phyloP scores from a whole-genome alignment of 2,797 vertebrate genomes.

The Onychomys arenicola region DNA sequence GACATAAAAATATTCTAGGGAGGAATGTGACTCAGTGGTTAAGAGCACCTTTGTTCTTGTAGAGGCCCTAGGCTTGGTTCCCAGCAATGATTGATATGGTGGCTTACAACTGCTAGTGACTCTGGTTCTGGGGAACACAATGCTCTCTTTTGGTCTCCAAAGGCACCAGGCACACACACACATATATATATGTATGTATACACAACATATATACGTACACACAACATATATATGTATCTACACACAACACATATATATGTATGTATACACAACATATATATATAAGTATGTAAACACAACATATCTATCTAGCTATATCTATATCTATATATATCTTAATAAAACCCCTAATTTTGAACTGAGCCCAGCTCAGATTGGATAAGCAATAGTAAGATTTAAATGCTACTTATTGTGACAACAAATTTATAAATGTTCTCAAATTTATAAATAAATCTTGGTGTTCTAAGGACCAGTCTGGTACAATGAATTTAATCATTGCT shows the following conservation, averaged over 20 bases:
- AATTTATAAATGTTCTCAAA: background rate
- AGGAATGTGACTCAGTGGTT: background rate
- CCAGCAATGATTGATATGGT: background rate
- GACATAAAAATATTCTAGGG: background rate
- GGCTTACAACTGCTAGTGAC: background rate
- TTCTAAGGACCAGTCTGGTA: background rate
- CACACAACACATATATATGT: too few species aligned
- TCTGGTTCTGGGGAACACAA: background rate
- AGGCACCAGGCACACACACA: background rate
- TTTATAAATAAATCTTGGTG: conserved; percentile 23
- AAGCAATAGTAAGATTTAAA: conserved; percentile 16
- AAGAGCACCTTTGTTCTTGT: background rate
- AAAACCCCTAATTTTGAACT: background rate
- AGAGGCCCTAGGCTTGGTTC: background rate
- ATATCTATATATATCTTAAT: too few species aligned
- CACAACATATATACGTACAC: too few species aligned
- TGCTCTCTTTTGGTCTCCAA: background rate
- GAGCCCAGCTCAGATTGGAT: background rate
- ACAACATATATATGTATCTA: too few species aligned
- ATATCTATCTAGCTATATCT: too few species aligned
- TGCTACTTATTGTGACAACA: background rate
- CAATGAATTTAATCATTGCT: conserved; percentile 22
- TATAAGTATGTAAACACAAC: background rate
- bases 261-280: too few species aligned
- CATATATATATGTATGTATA: too few species aligned